Conservation (phyloP, 2,113 vertebrate species). For the Neotoma lepida region DNA sequence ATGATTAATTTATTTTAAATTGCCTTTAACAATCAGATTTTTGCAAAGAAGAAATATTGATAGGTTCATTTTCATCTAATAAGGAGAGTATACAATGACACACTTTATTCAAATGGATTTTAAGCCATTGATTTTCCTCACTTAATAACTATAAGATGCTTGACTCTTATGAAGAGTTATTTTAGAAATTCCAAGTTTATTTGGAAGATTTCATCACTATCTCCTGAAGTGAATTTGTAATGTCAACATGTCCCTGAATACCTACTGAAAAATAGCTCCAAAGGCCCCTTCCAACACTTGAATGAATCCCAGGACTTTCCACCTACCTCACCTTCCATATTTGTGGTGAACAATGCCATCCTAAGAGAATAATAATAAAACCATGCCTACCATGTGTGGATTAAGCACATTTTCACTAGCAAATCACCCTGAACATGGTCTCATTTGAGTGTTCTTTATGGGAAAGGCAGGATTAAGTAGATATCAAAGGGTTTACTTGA, state of each 20-base stretch:
- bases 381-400: conserved; percentile 67
- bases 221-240: not conserved
- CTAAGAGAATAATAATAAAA: conserved; percentile 71
- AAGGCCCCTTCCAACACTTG: not conserved
- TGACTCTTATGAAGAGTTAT: not conserved
- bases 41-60: not conserved
- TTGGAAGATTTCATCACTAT: not conserved
- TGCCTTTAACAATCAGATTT: not conserved
- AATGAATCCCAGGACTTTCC: not conserved
- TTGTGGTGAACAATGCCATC: not conserved
- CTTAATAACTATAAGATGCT: not conserved
- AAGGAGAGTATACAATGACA: not conserved
- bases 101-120: not conserved
- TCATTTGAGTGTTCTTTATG: conserved; percentile 73
- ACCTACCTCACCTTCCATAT: not conserved
- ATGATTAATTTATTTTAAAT: not conserved
- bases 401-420: conserved; percentile 72
- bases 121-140: conserved; percentile 21
- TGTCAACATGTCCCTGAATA: not conserved
- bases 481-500: conserved; percentile 59
- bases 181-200: conserved; percentile 31
- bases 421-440: conserved; percentile 63
- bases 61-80: not conserved
- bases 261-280: conserved; percentile 15
- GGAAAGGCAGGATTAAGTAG: conserved; percentile 70